Evolutionary conservation across 2,888 invertebrate genomes (phyloP).

Genomic region (Rambutsinella grinnellia): DNA sequence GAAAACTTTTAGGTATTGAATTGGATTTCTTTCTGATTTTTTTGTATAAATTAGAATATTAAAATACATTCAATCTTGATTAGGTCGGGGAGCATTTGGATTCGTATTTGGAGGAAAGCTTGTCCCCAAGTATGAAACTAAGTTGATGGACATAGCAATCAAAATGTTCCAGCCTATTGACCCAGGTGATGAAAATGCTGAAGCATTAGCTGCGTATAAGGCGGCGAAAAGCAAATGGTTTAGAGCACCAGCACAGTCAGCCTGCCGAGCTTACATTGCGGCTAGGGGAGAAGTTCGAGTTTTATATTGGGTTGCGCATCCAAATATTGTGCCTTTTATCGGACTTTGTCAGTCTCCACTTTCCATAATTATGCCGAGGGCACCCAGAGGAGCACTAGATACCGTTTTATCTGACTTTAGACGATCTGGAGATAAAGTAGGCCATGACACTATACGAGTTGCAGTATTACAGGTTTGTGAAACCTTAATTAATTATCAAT

Average conservation of each 20-base stretch:
- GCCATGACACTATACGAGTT: constrained; percentile 84
- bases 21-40: not conserved
- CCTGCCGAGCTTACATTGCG: constrained; percentile 96
- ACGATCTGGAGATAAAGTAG: constrained; percentile 85
- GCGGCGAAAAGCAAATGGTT: constrained; percentile 92
- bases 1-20: constrained; percentile 69
- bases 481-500: constrained; percentile 9
- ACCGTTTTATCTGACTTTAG: constrained; percentile 86
- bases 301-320: constrained; percentile 85
- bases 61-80: constrained; percentile 57
- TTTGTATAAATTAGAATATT: not conserved
- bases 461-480: constrained; percentile 81
- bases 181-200: constrained; percentile 80
- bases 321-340: constrained; percentile 91
- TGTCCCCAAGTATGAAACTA: constrained; percentile 63
- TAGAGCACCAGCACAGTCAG: constrained; percentile 90
- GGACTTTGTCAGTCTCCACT: constrained; percentile 92
- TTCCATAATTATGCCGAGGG: constrained; percentile 88
- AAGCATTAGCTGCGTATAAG: constrained; percentile 76
- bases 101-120: constrained; percentile 87
- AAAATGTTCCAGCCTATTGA: constrained; percentile 96
- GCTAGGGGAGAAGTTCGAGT: constrained; percentile 95
- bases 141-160: constrained; percentile 83
- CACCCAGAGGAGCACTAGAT: constrained; percentile 93
- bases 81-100: constrained; percentile 98